Conservation (phyloP, 2,113 vertebrate genomes). For the Oreotrochilus melanogaster region DNA sequence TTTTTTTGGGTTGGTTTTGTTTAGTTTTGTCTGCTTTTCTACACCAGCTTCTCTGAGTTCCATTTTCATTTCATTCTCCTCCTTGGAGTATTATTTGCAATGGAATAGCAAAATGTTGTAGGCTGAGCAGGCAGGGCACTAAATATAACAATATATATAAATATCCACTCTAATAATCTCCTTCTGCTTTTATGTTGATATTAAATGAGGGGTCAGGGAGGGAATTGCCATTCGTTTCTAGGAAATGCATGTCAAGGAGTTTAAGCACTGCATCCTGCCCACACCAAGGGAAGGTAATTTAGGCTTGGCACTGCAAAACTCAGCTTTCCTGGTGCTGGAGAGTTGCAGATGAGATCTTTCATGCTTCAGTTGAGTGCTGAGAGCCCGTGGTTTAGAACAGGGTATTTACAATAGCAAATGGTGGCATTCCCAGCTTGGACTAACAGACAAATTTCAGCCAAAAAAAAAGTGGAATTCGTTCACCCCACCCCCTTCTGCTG, state of each 20-base stretch:
- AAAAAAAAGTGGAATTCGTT: not conserved
- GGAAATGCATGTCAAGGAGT: slow-evolving; percentile 12
- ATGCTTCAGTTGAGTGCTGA: not conserved
- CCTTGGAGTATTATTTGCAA: slow-evolving; percentile 19
- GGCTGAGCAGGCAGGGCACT: slow-evolving; percentile 12
- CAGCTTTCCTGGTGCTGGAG: not conserved
- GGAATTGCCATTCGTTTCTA: slow-evolving; percentile 11
- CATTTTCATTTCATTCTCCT: not conserved
- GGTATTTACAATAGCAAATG: not conserved
- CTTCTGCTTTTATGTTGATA: slow-evolving; percentile 36
- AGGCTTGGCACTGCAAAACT: not conserved
- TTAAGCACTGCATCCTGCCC: not conserved
- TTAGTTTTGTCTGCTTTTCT: not conserved
- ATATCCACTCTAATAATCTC: not conserved
- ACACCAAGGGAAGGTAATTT: not conserved
- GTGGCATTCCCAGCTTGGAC: not conserved
- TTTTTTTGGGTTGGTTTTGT: not conserved
- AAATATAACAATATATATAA: not conserved
- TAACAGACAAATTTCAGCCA: not conserved
- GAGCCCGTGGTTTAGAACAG: not conserved
- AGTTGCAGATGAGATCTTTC: not conserved
- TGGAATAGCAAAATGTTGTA: slow-evolving; percentile 1
- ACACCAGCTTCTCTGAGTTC: not conserved
- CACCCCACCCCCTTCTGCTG: not conserved
- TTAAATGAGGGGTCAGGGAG: slow-evolving; percentile 17